These are phyloP conservation scores for Trachymyrmex cornetzi DNA, from an alignment of 1,140 invertebrate genomes.

Conservation along the genomic window DNA sequence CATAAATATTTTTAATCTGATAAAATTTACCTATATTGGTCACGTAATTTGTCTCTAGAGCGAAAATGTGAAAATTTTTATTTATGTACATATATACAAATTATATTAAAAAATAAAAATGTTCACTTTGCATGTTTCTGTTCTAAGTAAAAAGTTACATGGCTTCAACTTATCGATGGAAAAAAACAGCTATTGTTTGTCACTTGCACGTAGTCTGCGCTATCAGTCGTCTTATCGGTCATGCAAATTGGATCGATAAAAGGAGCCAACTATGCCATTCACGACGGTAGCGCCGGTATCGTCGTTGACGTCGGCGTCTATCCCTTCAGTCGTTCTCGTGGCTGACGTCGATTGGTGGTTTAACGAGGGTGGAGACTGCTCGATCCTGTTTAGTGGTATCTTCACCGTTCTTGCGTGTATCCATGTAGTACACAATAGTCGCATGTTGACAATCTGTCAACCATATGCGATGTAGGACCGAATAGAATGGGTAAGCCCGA, in stretches of 20 bases:
- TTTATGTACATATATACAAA: no score
- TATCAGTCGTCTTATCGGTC: constrained; percentile 2
- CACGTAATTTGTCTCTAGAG: no score
- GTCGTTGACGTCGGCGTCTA: constrained; percentile 36
- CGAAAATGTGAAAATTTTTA: no score
- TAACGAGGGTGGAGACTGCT: constrained; percentile 79
- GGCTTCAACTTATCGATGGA: neutral
- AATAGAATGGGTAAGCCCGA: constrained; percentile 48
- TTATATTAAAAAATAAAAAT: no score
- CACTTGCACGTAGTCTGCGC: neutral
- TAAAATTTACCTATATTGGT: neutral
- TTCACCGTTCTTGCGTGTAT: constrained; percentile 17
- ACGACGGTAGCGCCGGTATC: constrained; percentile 42
- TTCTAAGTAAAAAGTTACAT: no score
- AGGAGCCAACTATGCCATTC: neutral
- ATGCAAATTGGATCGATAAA: constrained; percentile 65
- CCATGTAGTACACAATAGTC: neutral
- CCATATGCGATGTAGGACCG: neutral
- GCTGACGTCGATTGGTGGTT: constrained; percentile 64
- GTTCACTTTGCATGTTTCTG: no score
- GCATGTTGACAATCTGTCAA: constrained; percentile 5
- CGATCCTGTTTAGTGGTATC: constrained; percentile 44
- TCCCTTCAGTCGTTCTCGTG: constrained; percentile 46
- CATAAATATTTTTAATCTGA: neutral
- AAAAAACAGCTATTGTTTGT: constrained; percentile 15